A percentile compares a stretch with the other conserved stretches of the same genome.
phyloP scores from a whole-genome alignment of 2,888 invertebrate species.

The Aricia artaxerxes region DNA sequence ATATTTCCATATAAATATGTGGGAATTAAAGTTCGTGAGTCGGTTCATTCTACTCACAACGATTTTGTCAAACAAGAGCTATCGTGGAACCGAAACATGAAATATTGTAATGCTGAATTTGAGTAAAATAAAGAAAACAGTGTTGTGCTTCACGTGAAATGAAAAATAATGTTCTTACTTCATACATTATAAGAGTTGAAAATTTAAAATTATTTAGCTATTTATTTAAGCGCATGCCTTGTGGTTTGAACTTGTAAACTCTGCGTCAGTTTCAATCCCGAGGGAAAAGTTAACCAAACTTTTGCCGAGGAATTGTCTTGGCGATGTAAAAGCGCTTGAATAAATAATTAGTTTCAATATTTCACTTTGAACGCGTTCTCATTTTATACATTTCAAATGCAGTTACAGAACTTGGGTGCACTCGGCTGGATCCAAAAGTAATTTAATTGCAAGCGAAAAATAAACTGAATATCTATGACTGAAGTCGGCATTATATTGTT shows the following conservation, averaged over 20 bases:
- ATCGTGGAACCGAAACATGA: no score
- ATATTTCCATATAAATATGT: background rate
- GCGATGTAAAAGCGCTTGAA: slow-evolving; percentile 24
- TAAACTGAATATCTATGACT: background rate
- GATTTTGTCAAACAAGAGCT: no score
- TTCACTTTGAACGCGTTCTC: slow-evolving; percentile 6
- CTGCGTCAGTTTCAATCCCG: slow-evolving; percentile 20
- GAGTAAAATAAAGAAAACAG: background rate
- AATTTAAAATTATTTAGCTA: slow-evolving; percentile 16
- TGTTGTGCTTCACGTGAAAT: background rate
- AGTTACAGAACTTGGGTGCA: slow-evolving; percentile 10
- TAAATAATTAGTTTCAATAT: slow-evolving; percentile 27
- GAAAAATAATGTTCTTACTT: slow-evolving; percentile 4
- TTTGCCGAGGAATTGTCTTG: slow-evolving; percentile 12
- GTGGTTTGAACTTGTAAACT: slow-evolving; percentile 20
- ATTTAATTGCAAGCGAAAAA: background rate
- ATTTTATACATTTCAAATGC: background rate
- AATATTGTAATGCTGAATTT: background rate
- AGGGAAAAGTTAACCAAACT: background rate
- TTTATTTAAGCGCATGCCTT: slow-evolving; percentile 10
- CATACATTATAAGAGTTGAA: background rate
- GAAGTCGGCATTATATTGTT: background rate
- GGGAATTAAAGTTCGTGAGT: no score
- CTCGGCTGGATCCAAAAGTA: background rate
- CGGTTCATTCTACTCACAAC: no score